Percentiles rank a stretch among this genome's conserved stretches.
Conservation (phyloP, 2,888 invertebrate species). For the Parnassius apollo region DNA sequence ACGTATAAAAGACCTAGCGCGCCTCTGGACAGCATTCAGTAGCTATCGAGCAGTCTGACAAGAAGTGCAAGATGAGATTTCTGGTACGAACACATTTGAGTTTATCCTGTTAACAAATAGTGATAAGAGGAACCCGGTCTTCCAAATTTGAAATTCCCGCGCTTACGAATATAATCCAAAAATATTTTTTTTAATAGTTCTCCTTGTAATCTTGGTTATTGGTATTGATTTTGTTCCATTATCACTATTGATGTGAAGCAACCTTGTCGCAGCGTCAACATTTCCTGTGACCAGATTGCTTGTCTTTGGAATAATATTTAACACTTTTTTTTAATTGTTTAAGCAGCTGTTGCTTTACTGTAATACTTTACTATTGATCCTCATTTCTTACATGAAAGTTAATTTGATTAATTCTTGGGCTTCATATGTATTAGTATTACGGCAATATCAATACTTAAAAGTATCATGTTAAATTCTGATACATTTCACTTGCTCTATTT, state of each 20-base stretch:
- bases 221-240: not conserved
- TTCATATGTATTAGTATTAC: not conserved
- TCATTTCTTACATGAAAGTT: too few relatives aligned
- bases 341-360: not conserved
- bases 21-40: conserved; percentile 64
- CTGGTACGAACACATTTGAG: conserved; percentile 57
- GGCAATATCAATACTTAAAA: conserved; percentile 3
- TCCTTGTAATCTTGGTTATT: not conserved
- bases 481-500: conserved; percentile 1
- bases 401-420: not conserved
- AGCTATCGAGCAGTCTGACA: conserved; percentile 75
- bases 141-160: conserved; percentile 25
- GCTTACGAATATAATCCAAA: not conserved
- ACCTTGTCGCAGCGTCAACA: conserved; percentile 1
- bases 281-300: conserved; percentile 6
- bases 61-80: conserved; percentile 80
- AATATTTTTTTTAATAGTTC: not conserved
- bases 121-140: conserved; percentile 30
- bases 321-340: not conserved
- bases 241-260: not conserved
- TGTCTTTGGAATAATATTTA: not conserved
- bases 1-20: conserved; percentile 64
- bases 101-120: conserved; percentile 34
- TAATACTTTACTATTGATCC: too few relatives aligned
- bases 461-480: conserved; percentile 5